These are phyloP conservation scores for Callosobruchus maculatus DNA, from an alignment of 2,888 invertebrate species.

Conservation along the genomic window DNA sequence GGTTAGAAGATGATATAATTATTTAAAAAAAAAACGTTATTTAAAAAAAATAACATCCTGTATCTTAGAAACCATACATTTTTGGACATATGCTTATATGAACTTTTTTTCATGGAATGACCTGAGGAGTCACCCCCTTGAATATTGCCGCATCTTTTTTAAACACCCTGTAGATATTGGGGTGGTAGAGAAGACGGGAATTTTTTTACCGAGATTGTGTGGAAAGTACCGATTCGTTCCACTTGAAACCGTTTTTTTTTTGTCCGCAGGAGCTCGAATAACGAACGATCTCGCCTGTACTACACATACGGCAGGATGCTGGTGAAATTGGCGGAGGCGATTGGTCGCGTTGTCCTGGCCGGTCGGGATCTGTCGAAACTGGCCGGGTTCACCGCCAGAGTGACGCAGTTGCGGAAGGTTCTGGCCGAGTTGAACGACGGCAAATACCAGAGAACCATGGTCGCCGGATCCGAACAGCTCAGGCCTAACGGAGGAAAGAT, in stretches of 20 bases:
- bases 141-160: too few relatives aligned
- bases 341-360: slow-evolving; percentile 90
- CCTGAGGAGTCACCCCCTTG: too few relatives aligned
- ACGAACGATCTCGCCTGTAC: slow-evolving; percentile 71
- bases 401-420: slow-evolving; percentile 84
- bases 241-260: background rate
- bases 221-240: too few relatives aligned
- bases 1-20: too few relatives aligned
- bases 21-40: too few relatives aligned
- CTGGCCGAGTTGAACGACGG: slow-evolving; percentile 79
- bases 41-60: too few relatives aligned
- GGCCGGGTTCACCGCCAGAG: slow-evolving; percentile 91
- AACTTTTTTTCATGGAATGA: too few relatives aligned
- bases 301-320: slow-evolving; percentile 97
- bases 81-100: too few relatives aligned
- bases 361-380: slow-evolving; percentile 91
- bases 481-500: slow-evolving; percentile 75
- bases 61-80: too few relatives aligned
- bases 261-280: background rate
- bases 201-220: too few relatives aligned
- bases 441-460: slow-evolving; percentile 66
- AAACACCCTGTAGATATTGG: too few relatives aligned
- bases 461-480: slow-evolving; percentile 47
- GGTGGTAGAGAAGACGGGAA: too few relatives aligned
- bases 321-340: slow-evolving; percentile 94